Evolutionary conservation across 2,888 invertebrate species (phyloP).

Genomic region (Argyra leucocephala): DNA sequence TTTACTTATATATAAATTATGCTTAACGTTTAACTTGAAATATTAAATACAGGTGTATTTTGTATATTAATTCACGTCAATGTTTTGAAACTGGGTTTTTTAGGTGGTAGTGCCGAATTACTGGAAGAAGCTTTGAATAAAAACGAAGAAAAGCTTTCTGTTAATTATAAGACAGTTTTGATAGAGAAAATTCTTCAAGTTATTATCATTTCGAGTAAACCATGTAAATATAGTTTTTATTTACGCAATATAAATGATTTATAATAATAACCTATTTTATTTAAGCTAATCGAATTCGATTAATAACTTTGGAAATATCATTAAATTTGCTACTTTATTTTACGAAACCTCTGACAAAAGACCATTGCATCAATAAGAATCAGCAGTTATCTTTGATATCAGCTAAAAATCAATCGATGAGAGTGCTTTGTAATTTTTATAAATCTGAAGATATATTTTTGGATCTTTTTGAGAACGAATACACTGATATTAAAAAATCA

Average conservation of each 20-base stretch:
- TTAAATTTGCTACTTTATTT: conserved; percentile 68
- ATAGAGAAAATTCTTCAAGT: conserved; percentile 77
- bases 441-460: conserved; percentile 97
- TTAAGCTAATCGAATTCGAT: conserved; percentile 72
- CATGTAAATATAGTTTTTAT: conserved; percentile 52
- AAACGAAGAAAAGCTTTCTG: conserved; percentile 48
- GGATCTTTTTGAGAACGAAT: conserved; percentile 98
- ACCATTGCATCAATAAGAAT: conserved; percentile 41
- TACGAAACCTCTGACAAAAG: conserved; percentile 38
- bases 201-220: conserved; percentile 74
- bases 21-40: too few species aligned
- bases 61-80: too few species aligned
- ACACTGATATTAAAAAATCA: conserved; percentile 80
- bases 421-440: conserved; percentile 80
- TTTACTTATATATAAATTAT: too few species aligned
- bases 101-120: conserved; percentile 75
- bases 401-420: conserved; percentile 70
- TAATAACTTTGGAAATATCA: conserved; percentile 84
- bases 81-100: conserved; percentile 14
- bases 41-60: too few species aligned
- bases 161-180: conserved; percentile 69
- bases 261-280: conserved; percentile 18
- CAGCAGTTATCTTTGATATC: conserved; percentile 53
- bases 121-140: conserved; percentile 69
- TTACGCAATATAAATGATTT: conserved; percentile 12